Evolutionary conservation across 2,888 invertebrate genomes (phyloP).

Genomic region (Panopea generosa): DNA sequence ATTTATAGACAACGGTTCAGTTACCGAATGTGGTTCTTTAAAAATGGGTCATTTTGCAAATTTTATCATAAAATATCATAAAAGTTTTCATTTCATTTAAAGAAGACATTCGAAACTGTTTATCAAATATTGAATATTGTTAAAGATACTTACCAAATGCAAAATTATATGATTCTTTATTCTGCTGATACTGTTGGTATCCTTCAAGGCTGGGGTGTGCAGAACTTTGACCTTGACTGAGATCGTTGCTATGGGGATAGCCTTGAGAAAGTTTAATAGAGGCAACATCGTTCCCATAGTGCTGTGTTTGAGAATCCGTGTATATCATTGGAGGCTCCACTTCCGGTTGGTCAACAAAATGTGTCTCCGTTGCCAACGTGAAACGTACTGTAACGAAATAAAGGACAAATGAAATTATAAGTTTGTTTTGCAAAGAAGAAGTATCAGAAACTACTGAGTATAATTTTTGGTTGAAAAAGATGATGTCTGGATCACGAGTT

Average conservation of each 20-base stretch:
- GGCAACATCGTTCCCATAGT: conserved; percentile 1
- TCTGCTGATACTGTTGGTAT: conserved; percentile 15
- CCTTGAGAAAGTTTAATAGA: not conserved
- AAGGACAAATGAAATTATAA: not conserved
- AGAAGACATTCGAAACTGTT: too few species aligned
- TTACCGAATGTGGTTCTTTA: too few species aligned
- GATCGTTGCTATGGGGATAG: not conserved
- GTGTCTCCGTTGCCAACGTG: conserved; percentile 14
- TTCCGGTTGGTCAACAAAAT: conserved; percentile 23
- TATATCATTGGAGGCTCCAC: conserved; percentile 18
- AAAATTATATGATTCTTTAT: conserved; percentile 11
- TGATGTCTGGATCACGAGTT: too few species aligned
- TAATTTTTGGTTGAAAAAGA: too few species aligned
- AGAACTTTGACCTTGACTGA: not conserved
- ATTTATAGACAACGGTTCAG: too few species aligned
- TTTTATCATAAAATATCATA: too few species aligned
- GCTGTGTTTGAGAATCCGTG: conserved; percentile 9
- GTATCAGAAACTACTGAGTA: too few species aligned
- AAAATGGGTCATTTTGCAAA: too few species aligned
- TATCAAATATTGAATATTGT: too few species aligned
- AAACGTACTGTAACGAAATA: conserved; percentile 50
- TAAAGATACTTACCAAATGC: conserved; percentile 11
- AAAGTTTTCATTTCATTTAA: too few species aligned
- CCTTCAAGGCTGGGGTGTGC: conserved; percentile 36
- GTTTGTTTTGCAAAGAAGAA: too few species aligned